phyloP scores from a whole-genome alignment of 2,888 invertebrate genomes.

The Dione vanillae region DNA sequence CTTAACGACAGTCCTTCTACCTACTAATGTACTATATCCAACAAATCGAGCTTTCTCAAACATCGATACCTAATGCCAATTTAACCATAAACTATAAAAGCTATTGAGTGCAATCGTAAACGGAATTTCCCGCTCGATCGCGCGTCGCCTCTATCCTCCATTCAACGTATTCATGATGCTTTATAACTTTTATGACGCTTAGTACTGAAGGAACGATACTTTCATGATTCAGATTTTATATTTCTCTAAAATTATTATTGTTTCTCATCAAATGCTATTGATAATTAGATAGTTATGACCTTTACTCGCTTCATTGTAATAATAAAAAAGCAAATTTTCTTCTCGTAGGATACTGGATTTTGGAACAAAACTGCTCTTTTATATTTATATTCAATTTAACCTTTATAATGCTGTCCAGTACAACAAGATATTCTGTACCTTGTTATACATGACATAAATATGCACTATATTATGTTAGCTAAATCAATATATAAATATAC shows the following conservation, averaged over 20 bases:
- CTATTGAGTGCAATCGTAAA: conserved; percentile 68
- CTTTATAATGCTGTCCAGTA: no score
- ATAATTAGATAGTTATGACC: neutral
- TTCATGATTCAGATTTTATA: conserved; percentile 55
- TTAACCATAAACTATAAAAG: conserved; percentile 60
- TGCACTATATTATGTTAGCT: no score
- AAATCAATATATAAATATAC: no score
- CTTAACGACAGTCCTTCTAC: neutral
- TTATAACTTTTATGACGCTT: conserved; percentile 53
- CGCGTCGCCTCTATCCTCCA: conserved; percentile 52
- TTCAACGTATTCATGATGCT: conserved; percentile 59
- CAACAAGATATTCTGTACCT: no score
- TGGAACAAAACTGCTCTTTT: no score
- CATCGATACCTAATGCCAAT: conserved; percentile 25
- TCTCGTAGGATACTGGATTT: no score
- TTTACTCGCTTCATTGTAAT: neutral
- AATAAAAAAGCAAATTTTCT: neutral
- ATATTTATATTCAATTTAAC: no score
- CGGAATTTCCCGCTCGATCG: conserved; percentile 64
- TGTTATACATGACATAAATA: no score
- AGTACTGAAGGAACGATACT: conserved; percentile 56
- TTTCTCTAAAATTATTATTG: conserved; percentile 43
- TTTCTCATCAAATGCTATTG: neutral
- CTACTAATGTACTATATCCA: neutral
- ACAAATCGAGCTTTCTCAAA: neutral